Evolutionary conservation across 1,140 invertebrate species (phyloP), one percentile per base, ranked within the genome.

Genomic region (Drosophila bipectinata): DNA sequence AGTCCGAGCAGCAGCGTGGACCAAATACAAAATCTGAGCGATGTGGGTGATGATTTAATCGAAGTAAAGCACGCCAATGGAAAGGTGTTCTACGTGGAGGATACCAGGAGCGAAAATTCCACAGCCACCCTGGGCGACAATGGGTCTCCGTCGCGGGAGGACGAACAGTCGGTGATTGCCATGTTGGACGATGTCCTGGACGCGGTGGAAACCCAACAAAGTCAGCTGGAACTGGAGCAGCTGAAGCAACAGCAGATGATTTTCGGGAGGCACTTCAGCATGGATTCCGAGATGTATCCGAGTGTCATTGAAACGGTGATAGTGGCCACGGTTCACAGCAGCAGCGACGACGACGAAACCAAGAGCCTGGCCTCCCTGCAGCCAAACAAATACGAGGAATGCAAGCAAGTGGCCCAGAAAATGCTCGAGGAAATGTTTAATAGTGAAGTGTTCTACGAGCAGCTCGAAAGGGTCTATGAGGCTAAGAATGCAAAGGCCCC

Each of bases 111-210:
- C 30, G 68, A 78, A 4, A 74, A 74, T 8, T 91, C 84, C 0
- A 69, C 55, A 0, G 55, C 9, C 0, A 84, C 82, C 0, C 2
- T 71, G 47, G 48, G 57, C 0, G 56, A 47, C 30, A 37, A 32
- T 21, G 72, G 78, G 5, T 48, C 49, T 0, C 47, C 58, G 4
- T 53, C 48, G n/a, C 26, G 60, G 12, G 48, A 90, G 6, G 90
- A 91, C 8, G 83, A 90, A 10, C 84, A 78, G 18, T 91, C 90
- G 0, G 90, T 91, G 2, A 77, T 91, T 30, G 90, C 84, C 21
- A 84, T 91, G 78, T 18, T 91, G 41, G 90, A 91, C 28, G 77
- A 91, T 74, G 84, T 91, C 6, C 74, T 91, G 3, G 72, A 91
- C n/a, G 85, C 74, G 0, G 88, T 87, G 47, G 90, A 91, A 10